Percentiles rank a stretch among this genome's conserved stretches.
Evolutionary conservation across 2,797 vertebrate species (phyloP).

Genomic region (Pygocentrus nattereri): DNA sequence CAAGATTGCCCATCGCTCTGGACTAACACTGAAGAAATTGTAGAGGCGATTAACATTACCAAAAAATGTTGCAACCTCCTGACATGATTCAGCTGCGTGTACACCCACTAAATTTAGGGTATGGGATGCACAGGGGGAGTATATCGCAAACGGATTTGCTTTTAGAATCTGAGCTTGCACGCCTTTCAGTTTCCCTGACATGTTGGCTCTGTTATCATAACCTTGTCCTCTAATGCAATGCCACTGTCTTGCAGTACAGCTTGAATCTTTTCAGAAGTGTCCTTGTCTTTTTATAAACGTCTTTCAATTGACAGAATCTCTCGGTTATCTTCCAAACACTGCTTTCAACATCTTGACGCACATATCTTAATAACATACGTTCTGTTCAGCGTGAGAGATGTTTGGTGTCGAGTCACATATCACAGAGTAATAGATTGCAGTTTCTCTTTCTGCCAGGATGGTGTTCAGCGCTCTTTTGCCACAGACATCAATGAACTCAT

Average conservation of each 20-base stretch:
- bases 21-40: conserved; percentile 44
- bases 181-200: conserved; percentile 32
- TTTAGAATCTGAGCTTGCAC: conserved; percentile 40
- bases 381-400: conserved; percentile 7
- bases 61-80: conserved; percentile 32
- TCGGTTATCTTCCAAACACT: conserved; percentile 22
- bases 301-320: conserved; percentile 34
- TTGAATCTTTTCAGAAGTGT: conserved; percentile 20
- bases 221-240: conserved; percentile 47
- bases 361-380: too few relatives aligned
- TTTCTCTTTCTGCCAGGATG: conserved; percentile 40
- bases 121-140: conserved; percentile 35
- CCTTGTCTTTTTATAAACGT: too few relatives aligned
- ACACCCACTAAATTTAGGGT: conserved; percentile 30
- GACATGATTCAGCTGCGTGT: conserved; percentile 21
- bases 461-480: conserved; percentile 42
- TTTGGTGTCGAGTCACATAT: conserved; percentile 39
- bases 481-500: conserved; percentile 45
- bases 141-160: conserved; percentile 34
- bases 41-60: conserved; percentile 30
- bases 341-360: conserved; percentile 29
- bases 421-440: conserved; percentile 48
- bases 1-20: conserved; percentile 48
- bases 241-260: conserved; percentile 28
- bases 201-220: conserved; percentile 48